Evolutionary conservation across 92 coral and sea anemone species (phyloP).

Genomic region (Siderastrea siderea): DNA sequence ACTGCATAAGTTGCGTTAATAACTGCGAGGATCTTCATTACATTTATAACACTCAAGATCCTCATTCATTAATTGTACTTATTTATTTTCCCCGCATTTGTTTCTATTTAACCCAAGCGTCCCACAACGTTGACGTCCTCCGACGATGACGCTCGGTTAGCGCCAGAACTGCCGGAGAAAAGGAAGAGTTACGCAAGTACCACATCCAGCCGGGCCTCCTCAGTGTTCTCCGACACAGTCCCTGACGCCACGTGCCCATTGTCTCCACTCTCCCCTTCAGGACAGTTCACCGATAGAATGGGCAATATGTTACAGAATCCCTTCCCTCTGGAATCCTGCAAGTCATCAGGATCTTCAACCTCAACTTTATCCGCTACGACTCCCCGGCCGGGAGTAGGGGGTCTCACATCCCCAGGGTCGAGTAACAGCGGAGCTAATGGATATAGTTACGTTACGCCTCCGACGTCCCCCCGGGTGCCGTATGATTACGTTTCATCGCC

Average conservation of each 20-base stretch:
- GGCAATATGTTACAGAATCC: background rate
- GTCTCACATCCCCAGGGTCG: background rate
- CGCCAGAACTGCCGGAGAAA: slow-evolving; percentile 49
- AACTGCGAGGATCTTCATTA: no score
- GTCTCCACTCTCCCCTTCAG: slow-evolving; percentile 30
- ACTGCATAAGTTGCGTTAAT: no score
- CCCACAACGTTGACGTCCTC: background rate
- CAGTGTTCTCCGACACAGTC: slow-evolving; percentile 32
- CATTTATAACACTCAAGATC: no score
- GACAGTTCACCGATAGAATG: slow-evolving; percentile 1
- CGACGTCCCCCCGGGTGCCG: slow-evolving; percentile 26
- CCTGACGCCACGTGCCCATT: slow-evolving; percentile 22
- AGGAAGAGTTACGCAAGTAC: slow-evolving; percentile 49
- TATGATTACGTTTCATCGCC: slow-evolving; percentile 8
- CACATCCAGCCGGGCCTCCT: slow-evolving; percentile 33
- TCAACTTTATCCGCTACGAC: slow-evolving; percentile 31
- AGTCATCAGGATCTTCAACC: slow-evolving; percentile 22
- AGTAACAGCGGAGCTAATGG: slow-evolving; percentile 17
- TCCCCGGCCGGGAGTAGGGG: background rate
- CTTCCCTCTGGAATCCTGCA: background rate
- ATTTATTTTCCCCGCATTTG: background rate
- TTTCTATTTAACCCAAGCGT: slow-evolving; percentile 10
- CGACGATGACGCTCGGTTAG: background rate
- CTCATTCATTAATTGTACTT: background rate
- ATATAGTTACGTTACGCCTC: slow-evolving; percentile 43